Base-by-base conservation (phyloP, 2,113 vertebrate genomes). In the Vanacampus margaritifer region DNA sequence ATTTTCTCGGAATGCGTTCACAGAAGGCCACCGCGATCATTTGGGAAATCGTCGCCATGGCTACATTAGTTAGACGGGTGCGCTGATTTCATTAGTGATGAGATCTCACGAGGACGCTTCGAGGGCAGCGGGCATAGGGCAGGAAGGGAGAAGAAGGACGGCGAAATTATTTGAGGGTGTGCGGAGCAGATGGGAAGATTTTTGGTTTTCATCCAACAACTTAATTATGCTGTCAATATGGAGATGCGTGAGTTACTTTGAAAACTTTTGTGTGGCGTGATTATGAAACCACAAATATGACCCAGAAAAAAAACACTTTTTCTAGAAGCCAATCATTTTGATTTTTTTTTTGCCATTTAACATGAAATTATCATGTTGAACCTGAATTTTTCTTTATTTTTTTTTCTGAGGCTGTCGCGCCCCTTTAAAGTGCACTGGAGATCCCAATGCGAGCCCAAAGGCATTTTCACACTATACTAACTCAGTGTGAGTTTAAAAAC, bases 31-130 rank as follows among this genome's bases (percentile, higher is more conserved):
- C 79, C 37, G 77, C 68, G 82, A 82, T 82, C 86, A 79, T 87
- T 87, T 87, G 64, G 76, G 82, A 84, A 87, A 87, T 86, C 76
- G 84, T 89, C 82, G 0, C 79, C 81, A 86, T 89, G 78, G 83
- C 76, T 82, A 82, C 84, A 80, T 86, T 88, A 86, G 78, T 84
- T 83, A 69, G 74, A 78, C 73, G 73, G 74, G 77, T 79, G 69
- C 46, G 14, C 69, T 83, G 70, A 84, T 84, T 86, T 84, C 76
- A 88, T 90, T 88, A 79, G 74, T 64, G 83, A 84, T 80, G 69
- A 82, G 73, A 75, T 86, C 84, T 85, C 81, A 76, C 69, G 81
- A 85, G 87, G 73, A 81, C 80, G 76, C 75, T 82, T 80, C 64
- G 69, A 75, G 72, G 81, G 82, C 54, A 80, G 66, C 53, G 68